These are phyloP conservation scores for Prietella phreatophila DNA, from an alignment of 2,113 vertebrate genomes.

Conservation along the genomic window DNA sequence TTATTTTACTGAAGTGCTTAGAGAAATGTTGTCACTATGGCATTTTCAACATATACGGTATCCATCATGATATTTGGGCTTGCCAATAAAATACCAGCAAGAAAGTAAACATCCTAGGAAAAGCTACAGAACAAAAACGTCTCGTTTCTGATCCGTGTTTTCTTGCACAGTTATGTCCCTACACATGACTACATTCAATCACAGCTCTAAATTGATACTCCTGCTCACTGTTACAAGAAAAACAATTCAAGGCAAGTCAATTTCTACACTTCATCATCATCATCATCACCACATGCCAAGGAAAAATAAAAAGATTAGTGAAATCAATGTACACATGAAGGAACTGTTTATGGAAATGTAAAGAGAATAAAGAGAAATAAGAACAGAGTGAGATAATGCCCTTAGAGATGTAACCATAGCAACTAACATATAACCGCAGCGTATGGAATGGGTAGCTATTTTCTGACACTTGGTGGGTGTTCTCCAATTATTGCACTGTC, in stretches of 20 bases:
- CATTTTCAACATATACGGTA: neutral
- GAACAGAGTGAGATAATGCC: neutral
- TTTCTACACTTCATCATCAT: neutral
- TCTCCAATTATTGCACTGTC: neutral
- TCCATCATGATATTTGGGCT: neutral
- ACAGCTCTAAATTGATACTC: neutral
- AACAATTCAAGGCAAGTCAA: neutral
- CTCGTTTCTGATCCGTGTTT: neutral
- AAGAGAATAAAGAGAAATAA: neutral
- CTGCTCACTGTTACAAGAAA: neutral
- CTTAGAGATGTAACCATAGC: neutral
- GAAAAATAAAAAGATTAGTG: neutral
- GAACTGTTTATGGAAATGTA: neutral
- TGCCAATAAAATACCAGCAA: neutral
- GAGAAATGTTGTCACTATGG: neutral
- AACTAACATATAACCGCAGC: neutral
- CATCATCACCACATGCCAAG: neutral
- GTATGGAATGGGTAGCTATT: neutral
- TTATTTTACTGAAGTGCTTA: neutral
- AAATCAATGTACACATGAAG: neutral
- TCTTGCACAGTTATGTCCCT: neutral
- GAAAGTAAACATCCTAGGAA: neutral
- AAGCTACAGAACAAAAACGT: neutral
- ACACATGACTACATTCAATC: neutral
- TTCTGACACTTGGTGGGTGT: neutral